Conservation (phyloP, 2,888 invertebrate genomes). For the Caenorhabditis zanzibari region DNA sequence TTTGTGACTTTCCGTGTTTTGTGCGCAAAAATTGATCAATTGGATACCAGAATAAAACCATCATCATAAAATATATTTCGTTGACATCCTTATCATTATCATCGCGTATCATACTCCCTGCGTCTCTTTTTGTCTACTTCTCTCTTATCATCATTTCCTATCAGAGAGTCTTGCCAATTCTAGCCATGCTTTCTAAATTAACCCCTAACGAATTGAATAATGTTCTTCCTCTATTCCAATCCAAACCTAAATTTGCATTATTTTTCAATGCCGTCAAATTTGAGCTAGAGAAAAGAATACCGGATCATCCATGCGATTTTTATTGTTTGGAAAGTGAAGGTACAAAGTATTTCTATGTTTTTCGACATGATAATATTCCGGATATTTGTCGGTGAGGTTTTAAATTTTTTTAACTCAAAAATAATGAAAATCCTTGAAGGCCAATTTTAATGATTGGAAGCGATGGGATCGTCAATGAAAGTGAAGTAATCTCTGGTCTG, state of each 20-base stretch:
- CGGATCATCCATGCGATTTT: conserved; percentile 42
- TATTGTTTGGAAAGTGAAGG: conserved; percentile 3
- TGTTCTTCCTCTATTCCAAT: conserved; percentile 13
- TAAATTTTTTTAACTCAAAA: neutral
- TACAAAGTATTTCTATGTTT: conserved; percentile 23
- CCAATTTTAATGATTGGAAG: conserved; percentile 31
- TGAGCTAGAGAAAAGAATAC: conserved; percentile 10
- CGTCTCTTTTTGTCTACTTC: no score
- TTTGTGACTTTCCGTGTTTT: no score
- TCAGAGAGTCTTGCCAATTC: no score
- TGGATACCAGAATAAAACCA: no score
- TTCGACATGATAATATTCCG: conserved; percentile 28
- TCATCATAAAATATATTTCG: no score
- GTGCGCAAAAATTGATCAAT: no score
- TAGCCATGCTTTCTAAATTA: no score
- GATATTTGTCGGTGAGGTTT: conserved; percentile 17
- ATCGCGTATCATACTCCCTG: no score
- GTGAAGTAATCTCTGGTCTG: no score
- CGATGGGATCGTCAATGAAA: no score
- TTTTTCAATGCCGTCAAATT: conserved; percentile 38
- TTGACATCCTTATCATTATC: no score
- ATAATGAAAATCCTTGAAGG: neutral
- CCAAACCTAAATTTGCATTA: conserved; percentile 26
- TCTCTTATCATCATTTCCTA: no score
- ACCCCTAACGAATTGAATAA: neutral